These are phyloP conservation scores for Drosophila bifasciata DNA, from an alignment of 1,140 invertebrate species.

Conservation along the genomic window DNA sequence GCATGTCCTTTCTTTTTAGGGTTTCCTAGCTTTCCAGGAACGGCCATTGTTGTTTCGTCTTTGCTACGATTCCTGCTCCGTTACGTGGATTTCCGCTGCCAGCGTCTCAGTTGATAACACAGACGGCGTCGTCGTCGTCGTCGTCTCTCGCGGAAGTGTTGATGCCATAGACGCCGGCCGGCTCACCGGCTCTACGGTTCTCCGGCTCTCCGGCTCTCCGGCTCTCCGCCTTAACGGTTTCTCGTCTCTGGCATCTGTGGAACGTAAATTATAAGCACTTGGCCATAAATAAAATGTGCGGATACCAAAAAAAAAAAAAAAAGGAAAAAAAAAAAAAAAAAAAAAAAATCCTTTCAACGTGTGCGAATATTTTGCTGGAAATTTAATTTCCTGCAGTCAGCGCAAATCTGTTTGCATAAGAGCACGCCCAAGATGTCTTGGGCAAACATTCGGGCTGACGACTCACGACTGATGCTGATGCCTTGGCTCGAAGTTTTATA, in stretches of 20 bases:
- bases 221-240: neutral
- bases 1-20: slow-evolving; percentile 62
- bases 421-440: slow-evolving; percentile 43
- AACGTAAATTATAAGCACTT: slow-evolving; percentile 60
- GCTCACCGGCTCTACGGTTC: slow-evolving; percentile 1
- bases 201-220: neutral
- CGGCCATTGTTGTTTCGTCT: slow-evolving; percentile 17
- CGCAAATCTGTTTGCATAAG: slow-evolving; percentile 60
- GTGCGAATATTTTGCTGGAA: slow-evolving; percentile 4
- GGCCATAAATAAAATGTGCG: slow-evolving; percentile 45
- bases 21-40: slow-evolving; percentile 22
- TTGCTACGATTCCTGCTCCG: slow-evolving; percentile 51
- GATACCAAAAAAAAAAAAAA: slow-evolving; percentile 11
- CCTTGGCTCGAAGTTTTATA: slow-evolving; percentile 46
- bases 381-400: slow-evolving; percentile 62
- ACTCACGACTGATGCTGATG: too few species aligned
- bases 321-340: too few species aligned
- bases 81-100: slow-evolving; percentile 67
- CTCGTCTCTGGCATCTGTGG: slow-evolving; percentile 5
- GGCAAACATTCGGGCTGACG: slow-evolving; percentile 42
- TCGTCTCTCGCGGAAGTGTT: slow-evolving; percentile 60
- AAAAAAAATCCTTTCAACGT: slow-evolving; percentile 5
- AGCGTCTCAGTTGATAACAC: slow-evolving; percentile 67
- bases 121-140: slow-evolving; percentile 53
- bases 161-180: slow-evolving; percentile 65